phyloP scores from a whole-genome alignment of 2,113 vertebrate genomes.

The Syngnathus scovelli region DNA sequence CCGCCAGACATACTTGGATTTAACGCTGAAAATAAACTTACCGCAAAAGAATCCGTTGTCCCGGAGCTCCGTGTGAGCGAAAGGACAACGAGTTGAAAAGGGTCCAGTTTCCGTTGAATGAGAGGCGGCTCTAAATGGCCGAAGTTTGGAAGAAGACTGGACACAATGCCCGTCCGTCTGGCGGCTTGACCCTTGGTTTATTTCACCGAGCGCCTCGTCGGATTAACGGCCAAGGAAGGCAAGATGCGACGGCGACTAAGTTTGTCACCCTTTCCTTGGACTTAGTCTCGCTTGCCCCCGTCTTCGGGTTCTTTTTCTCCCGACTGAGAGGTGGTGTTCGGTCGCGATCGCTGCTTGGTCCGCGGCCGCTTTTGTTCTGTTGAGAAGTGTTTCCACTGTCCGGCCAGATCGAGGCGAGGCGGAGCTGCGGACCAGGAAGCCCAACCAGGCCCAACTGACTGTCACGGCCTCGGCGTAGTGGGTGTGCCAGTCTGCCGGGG shows the following conservation, averaged over 20 bases:
- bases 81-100: neutral
- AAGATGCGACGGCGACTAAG: slow-evolving; percentile 55
- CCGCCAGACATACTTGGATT: slow-evolving; percentile 60
- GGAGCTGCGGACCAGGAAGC: slow-evolving; percentile 72
- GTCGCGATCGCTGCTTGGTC: slow-evolving; percentile 41
- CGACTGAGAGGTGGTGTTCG: neutral
- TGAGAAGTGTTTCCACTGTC: slow-evolving; percentile 73
- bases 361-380: slow-evolving; percentile 75
- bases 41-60: slow-evolving; percentile 35
- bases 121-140: slow-evolving; percentile 24
- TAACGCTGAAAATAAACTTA: slow-evolving; percentile 69
- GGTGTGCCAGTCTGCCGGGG: slow-evolving; percentile 58
- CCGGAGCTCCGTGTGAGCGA: slow-evolving; percentile 1
- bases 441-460: slow-evolving; percentile 65
- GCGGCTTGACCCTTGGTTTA: slow-evolving; percentile 60
- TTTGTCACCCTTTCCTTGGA: slow-evolving; percentile 47
- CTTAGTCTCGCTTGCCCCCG: slow-evolving; percentile 37
- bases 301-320: neutral
- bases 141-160: slow-evolving; percentile 43
- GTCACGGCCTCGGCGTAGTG: slow-evolving; percentile 58
- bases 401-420: slow-evolving; percentile 72
- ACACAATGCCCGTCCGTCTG: slow-evolving; percentile 58
- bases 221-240: slow-evolving; percentile 52
- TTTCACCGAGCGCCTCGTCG: slow-evolving; percentile 52
- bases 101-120: neutral